Evolutionary conservation across 2,888 invertebrate species (phyloP).

Genomic region (Hemistola chrysoprasaria): DNA sequence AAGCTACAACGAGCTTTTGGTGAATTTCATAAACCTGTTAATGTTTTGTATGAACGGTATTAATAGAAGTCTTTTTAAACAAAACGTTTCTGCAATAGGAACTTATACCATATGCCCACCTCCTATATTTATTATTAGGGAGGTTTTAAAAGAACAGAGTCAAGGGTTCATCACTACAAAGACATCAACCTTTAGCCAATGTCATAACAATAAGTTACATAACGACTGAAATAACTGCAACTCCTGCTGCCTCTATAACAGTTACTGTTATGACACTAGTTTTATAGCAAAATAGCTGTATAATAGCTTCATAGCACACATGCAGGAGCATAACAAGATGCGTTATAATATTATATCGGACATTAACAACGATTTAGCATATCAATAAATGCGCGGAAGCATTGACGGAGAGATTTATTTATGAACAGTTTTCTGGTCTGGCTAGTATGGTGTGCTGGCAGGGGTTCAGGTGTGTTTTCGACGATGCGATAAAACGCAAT

Average conservation of each 20-base stretch:
- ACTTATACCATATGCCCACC: too few relatives aligned
- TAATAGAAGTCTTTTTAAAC: too few relatives aligned
- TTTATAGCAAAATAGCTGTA: neutral
- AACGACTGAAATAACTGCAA: too few relatives aligned
- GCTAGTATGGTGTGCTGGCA: conserved; percentile 27
- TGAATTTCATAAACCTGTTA: too few relatives aligned
- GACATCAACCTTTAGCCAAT: too few relatives aligned
- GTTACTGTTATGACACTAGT: neutral
- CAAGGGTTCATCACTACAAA: too few relatives aligned
- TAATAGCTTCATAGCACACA: neutral
- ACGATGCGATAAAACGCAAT: neutral
- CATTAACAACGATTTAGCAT: conserved; percentile 36
- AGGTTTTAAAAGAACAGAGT: neutral
- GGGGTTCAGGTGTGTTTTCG: conserved; percentile 4
- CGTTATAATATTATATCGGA: conserved; percentile 23
- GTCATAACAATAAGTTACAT: too few relatives aligned
- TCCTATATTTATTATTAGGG: neutral
- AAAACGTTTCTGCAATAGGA: too few relatives aligned
- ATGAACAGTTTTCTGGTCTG: conserved; percentile 41
- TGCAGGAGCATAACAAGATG: conserved; percentile 22
- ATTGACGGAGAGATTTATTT: conserved; percentile 41
- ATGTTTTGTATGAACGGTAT: too few relatives aligned
- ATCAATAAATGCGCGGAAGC: conserved; percentile 44
- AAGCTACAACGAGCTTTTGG: too few relatives aligned
- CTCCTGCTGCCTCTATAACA: too few relatives aligned